A percentile compares a stretch with the other conserved stretches of the same genome.
These are phyloP conservation scores for Clanis bilineata DNA, from an alignment of 2,888 invertebrate species.

Conservation along the genomic window DNA sequence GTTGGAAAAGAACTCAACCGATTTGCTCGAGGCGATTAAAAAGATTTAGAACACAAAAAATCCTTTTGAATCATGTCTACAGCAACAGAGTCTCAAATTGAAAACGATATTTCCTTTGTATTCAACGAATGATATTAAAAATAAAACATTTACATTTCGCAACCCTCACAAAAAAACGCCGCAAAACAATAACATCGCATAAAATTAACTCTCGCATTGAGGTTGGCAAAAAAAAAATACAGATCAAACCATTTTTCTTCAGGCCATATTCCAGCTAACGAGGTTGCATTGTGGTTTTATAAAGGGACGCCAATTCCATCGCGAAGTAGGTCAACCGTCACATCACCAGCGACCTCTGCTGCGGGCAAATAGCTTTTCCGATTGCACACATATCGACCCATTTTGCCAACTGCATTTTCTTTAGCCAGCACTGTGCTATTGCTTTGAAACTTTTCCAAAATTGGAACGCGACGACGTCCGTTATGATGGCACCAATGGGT, in stretches of 20 bases:
- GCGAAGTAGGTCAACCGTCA: conserved; percentile 57
- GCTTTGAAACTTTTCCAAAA: conserved; percentile 12
- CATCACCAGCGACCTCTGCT: conserved; percentile 37
- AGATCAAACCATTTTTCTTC: conserved; percentile 14
- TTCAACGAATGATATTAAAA: background rate
- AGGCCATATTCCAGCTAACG: conserved; percentile 40
- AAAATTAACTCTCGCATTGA: background rate
- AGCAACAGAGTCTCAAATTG: background rate
- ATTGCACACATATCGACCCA: conserved; percentile 34
- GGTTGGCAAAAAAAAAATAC: background rate
- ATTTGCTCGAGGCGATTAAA: background rate
- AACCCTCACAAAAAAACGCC: background rate
- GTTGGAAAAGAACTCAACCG: background rate
- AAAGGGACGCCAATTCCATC: conserved; percentile 35
- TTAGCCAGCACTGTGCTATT: conserved; percentile 11
- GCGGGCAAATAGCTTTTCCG: conserved; percentile 34
- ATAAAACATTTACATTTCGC: background rate
- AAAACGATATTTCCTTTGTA: background rate
- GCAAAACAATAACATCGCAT: conserved; percentile 1
- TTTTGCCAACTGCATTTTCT: conserved; percentile 37
- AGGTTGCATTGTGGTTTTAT: conserved; percentile 56
- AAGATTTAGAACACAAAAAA: background rate
- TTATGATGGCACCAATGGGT: conserved; percentile 1
- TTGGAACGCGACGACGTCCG: conserved; percentile 6
- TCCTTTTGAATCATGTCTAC: background rate